Base-by-base conservation (phyloP, 2,888 invertebrate species). In the Formica aserva region DNA sequence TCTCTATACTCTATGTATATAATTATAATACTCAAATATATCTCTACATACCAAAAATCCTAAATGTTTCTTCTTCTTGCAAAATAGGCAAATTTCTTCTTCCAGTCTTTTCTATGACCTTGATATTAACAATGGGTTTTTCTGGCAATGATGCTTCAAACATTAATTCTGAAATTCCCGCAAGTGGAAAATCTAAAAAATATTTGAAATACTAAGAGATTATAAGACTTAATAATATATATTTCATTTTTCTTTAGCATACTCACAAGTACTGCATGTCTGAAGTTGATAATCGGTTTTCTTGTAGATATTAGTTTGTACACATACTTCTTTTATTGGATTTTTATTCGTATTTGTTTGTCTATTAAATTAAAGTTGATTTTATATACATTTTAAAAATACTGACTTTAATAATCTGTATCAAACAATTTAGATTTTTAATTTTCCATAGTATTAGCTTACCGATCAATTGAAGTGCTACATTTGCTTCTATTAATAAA, bases 81-180 rank as follows among this genome's bases (percentile, higher is more conserved):
- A 94, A 90, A 84, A 94, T 94, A 0, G 94, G 94, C 52, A 94
- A 90, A 88, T 94, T 94, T 82, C 92, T 92, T 71, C 91, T 92
- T 15, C 94, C 93, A 76, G 92, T 93, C 89, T 94, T 94, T 82
- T 94, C 94, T 29, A 91, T 91, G 22, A 93, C 90, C 81, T 94
- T 91, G 67, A 94, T 91, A 81, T 93, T 92, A 48, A 94, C 89
- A 41, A 95, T 88, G 0, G 94, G 90, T 69, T 93, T 94, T 88
- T 95, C 94, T 29, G 92, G 87, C 13, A 91, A 66, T 0, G 94
- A 88, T 26, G 89, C 71, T 72, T 92, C 92, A 75, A 94, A 94
- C 75, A 93, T 91, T 38, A 89, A 84, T 52, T 91, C 86, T 18
- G 94, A 93, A 85, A 94, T 92, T 60, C 86, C 87, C 13, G 84